Evolutionary conservation across 1,140 invertebrate genomes (phyloP), one percentile per base, ranked within the genome.

Genomic region (Grapholita molesta): DNA sequence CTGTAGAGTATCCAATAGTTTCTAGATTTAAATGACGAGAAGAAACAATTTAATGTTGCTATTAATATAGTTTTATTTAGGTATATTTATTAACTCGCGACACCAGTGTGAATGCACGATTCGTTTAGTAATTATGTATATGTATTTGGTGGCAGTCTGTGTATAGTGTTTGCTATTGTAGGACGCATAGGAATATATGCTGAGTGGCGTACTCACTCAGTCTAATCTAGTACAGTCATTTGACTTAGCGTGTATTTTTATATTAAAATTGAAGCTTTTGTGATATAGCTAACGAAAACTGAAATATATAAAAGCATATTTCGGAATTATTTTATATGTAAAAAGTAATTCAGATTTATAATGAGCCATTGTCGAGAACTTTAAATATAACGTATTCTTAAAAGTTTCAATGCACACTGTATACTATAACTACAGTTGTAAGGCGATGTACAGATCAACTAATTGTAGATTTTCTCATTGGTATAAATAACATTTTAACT

Each of bases 221-320:
- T 67, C 52, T 15, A 28, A 28, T 28, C 30, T 71, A 71, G 77
- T 82, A 82, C 71, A 80, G 83, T 84, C 79, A 71, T 76, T 79
- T 79, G 82, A 82, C 83, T 86, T 67, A 66, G 74, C 74, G 78
- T 85, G 74, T 77, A 61, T 83, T 74, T 84, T 81, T 82, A 84
- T 83, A 82, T 80, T 82, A 78, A 79, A 80, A 83, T 76, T 68
- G 76, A 70, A 64, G 83, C 80, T 85, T 48, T 86, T 85, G 84
- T 85, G 78, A 86, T 83, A 85, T 82, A 74, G 76, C 73, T 65
- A 53, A 76, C 70, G 75, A 76, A 64, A 73, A 75, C 0, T 70
- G 64, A 66, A 65, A 68, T 69, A 70, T 78, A 74, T 71, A 66
- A 73, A 70, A 69, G n/a, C 30, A 53, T 55, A 69, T 66, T 66